Evolutionary conservation across 2,888 invertebrate genomes (phyloP), one percentile per base, ranked within the genome.

Genomic region (Oxystoma pomonae): DNA sequence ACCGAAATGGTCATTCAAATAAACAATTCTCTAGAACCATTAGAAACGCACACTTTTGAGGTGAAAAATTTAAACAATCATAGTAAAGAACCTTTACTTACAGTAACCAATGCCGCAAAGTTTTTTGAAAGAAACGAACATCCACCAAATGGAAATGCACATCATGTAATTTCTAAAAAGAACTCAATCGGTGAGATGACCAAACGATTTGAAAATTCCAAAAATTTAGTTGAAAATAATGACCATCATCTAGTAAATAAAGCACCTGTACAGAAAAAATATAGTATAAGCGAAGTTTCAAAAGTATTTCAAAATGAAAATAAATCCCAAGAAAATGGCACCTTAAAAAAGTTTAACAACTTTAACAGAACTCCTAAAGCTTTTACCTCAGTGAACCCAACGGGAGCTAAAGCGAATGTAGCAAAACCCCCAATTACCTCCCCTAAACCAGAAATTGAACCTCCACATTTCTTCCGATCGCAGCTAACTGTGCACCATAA

Each of bases 1-100:
- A 75, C 74, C 18, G 77, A 77, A 69, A 72, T 77, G 65, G 75
- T 72, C 59, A 74, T 77, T 49, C 71, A 77, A 65, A 74, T 78
- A 50, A 69, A 68, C 5, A 59, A 61, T 5, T 64, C 62, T 16
- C 16, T 64, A 12, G 20, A 60, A 16, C 55, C 56, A 22, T 63
- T 55, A 51, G 16, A 58, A 1, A 59, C 68, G 5, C 69, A 71
- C 58, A 62, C 63, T 1, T 62, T 70, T 55, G 61, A 68, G 21
- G 57, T 66, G 12, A 65, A 62, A 21, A 63, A 62, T 18, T 59
- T 59, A 9, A 57, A 56, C 57, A 61, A 59, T 22, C 60, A 52
- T 18, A 21, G 56, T 20, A 62, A 60, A 55, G 53, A 53, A 16
- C 19, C 58, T 7, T 52, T 57, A 9, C 19, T 61, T 20, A 59